A percentile compares a stretch with the other conserved stretches of the same genome.
Conservation (phyloP, 2,888 invertebrate species). For the Pyrocoelia pectoralis region DNA sequence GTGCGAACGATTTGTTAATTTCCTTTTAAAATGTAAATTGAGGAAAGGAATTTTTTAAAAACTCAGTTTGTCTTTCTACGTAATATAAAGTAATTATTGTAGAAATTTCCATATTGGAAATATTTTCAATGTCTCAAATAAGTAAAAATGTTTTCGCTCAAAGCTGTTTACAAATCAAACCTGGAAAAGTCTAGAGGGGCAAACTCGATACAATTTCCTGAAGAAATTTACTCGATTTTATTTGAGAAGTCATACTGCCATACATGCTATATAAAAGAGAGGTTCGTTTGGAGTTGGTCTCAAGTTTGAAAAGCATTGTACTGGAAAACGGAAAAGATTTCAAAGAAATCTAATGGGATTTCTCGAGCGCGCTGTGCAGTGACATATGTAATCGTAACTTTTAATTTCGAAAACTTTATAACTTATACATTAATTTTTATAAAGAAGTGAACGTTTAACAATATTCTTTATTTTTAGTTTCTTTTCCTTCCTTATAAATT, state of each 20-base stretch:
- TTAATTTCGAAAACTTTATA: constrained; percentile 28
- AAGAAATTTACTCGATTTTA: constrained; percentile 26
- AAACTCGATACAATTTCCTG: constrained; percentile 30
- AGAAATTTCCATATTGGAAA: neutral
- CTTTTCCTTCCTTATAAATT: constrained; percentile 9
- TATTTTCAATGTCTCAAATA: constrained; percentile 14
- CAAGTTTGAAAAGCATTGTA: constrained; percentile 31
- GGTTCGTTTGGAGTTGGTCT: constrained; percentile 24
- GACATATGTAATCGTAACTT: constrained; percentile 34
- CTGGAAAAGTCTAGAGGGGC: constrained; percentile 31
- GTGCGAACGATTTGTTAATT: constrained; percentile 2
- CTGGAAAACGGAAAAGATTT: constrained; percentile 27
- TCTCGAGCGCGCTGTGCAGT: constrained; percentile 26
- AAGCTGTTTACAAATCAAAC: constrained; percentile 30
- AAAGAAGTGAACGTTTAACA: constrained; percentile 23
- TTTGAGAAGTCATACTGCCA: constrained; percentile 17
- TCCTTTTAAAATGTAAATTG: neutral
- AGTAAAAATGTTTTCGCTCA: constrained; percentile 34
- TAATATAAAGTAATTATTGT: neutral
- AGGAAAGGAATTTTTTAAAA: neutral
- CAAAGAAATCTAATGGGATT: constrained; percentile 33
- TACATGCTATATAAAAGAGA: constrained; percentile 23
- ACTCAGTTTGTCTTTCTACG: neutral
- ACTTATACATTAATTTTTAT: constrained; percentile 27
- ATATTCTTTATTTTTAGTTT: constrained; percentile 17